These are phyloP conservation scores for Neogale vison DNA, from an alignment of 2,113 vertebrate genomes.

Conservation along the genomic window DNA sequence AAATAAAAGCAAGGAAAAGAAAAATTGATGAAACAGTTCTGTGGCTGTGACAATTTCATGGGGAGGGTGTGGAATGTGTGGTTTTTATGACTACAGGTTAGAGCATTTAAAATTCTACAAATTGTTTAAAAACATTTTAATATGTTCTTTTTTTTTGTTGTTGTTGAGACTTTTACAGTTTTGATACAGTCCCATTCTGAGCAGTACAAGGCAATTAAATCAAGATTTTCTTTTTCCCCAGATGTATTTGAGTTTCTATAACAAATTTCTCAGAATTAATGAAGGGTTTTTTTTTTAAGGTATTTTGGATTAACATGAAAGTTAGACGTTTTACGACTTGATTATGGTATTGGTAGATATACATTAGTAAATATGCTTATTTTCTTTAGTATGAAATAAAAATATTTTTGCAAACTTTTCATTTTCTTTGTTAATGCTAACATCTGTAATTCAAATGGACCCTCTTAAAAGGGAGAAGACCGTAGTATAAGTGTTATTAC, in stretches of 20 bases:
- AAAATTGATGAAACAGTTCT: background rate
- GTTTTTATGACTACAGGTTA: background rate
- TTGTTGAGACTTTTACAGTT: background rate
- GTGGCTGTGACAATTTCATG: background rate
- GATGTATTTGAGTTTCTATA: background rate
- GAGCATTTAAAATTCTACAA: background rate
- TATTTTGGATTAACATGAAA: background rate
- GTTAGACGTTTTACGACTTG: background rate
- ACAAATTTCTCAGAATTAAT: background rate
- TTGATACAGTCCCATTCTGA: background rate
- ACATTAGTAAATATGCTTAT: background rate
- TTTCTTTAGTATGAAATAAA: constrained; percentile 26
- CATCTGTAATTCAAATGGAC: background rate
- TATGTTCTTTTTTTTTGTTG: background rate
- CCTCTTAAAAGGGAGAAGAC: background rate
- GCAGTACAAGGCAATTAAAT: background rate
- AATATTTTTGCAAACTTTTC: background rate
- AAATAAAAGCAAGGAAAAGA: constrained; percentile 38
- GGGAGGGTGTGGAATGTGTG: background rate
- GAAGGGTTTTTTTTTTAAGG: background rate
- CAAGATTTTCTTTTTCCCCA: background rate
- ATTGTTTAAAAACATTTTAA: background rate
- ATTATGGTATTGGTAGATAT: background rate
- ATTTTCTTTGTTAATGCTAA: background rate
- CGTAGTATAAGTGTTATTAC: background rate